Evolutionary conservation across 2,797 vertebrate genomes (phyloP).

Genomic region (Ara ararauna): DNA sequence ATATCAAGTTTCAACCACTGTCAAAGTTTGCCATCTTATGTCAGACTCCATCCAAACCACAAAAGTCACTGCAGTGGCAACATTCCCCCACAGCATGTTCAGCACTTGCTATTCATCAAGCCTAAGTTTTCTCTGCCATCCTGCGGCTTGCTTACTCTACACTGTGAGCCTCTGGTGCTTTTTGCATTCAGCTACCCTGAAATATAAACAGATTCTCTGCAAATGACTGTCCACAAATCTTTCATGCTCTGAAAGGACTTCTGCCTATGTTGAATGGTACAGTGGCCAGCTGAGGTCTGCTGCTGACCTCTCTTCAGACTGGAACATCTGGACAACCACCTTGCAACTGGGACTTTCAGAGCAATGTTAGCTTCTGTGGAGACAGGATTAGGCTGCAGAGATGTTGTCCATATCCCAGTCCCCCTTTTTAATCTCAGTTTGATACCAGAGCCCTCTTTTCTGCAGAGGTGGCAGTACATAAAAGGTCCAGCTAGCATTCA

Average conservation of each 20-base stretch:
- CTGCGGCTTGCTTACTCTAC: neutral
- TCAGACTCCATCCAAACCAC: rapidly evolving
- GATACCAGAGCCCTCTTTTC: neutral
- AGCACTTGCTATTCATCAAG: neutral
- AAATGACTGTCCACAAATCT: neutral
- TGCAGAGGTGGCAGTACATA: neutral
- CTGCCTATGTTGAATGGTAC: rapidly evolving
- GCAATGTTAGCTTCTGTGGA: neutral
- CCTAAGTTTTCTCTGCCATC: neutral
- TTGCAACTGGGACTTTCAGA: neutral
- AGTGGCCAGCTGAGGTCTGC: neutral
- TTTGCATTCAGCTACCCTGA: neutral
- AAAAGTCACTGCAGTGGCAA: neutral
- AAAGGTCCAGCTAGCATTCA: neutral
- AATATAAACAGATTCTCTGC: rapidly evolving
- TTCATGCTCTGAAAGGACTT: neutral
- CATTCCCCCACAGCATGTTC: neutral
- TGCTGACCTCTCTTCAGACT: neutral
- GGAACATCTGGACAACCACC: neutral
- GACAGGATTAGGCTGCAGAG: neutral
- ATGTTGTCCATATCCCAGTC: neutral
- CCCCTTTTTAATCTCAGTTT: neutral
- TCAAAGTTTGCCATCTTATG: neutral
- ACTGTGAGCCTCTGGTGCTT: neutral
- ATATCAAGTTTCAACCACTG: neutral